phyloP scores from a whole-genome alignment of 2,888 invertebrate species.

The Dynastes hyllus region DNA sequence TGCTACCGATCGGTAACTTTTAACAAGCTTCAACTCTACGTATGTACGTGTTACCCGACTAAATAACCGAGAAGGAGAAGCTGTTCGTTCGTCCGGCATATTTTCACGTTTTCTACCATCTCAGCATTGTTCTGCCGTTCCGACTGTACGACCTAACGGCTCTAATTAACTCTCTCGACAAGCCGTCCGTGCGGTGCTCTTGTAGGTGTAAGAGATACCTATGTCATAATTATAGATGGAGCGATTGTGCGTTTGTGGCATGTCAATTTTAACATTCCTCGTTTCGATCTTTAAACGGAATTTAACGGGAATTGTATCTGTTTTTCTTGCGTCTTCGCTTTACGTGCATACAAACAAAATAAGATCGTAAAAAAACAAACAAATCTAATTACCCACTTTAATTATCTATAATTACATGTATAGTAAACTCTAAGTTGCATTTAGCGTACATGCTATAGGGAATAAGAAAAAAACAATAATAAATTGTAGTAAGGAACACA shows the following conservation, averaged over 20 bases:
- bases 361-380: background rate
- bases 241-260: constrained; percentile 35
- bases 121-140: constrained; percentile 41
- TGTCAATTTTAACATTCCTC: constrained; percentile 31
- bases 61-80: background rate
- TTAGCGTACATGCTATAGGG: too few relatives aligned
- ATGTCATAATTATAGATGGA: constrained; percentile 46
- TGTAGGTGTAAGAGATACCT: constrained; percentile 40
- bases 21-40: background rate
- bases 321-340: constrained; percentile 9
- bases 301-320: constrained; percentile 31
- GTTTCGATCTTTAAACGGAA: constrained; percentile 36
- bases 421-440: background rate
- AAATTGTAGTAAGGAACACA: too few relatives aligned
- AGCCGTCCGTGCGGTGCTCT: constrained; percentile 40
- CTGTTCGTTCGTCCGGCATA: constrained; percentile 35
- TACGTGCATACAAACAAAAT: constrained; percentile 4
- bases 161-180: constrained; percentile 42
- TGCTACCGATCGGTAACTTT: background rate
- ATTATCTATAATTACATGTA: constrained; percentile 11
- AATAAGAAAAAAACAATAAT: too few relatives aligned
- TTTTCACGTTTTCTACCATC: constrained; percentile 41
- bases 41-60: background rate
- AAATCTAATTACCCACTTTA: background rate
- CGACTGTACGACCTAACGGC: constrained; percentile 41